These are phyloP conservation scores for Clanis bilineata DNA, from an alignment of 2,888 invertebrate genomes.

Conservation along the genomic window DNA sequence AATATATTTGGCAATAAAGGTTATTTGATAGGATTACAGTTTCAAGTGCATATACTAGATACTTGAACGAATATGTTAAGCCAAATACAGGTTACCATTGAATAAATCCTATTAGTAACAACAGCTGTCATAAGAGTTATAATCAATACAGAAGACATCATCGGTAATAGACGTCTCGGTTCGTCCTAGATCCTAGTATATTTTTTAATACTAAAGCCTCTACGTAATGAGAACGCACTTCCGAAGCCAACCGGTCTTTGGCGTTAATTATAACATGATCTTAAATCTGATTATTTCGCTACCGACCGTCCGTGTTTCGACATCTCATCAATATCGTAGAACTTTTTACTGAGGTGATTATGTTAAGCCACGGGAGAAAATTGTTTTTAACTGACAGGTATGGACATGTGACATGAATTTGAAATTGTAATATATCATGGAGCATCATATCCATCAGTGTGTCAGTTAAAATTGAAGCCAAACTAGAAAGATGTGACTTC, in stretches of 20 bases:
- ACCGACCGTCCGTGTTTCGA: constrained; percentile 66
- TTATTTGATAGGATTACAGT: neutral
- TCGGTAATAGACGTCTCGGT: constrained; percentile 4
- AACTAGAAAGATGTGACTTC: neutral
- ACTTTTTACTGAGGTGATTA: constrained; percentile 60
- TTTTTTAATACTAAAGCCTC: constrained; percentile 61
- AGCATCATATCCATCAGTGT: neutral
- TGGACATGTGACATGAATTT: neutral
- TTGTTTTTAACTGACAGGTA: neutral
- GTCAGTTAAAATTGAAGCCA: neutral
- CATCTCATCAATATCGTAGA: constrained; percentile 68
- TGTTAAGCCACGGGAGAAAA: constrained; percentile 34
- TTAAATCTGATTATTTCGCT: constrained; percentile 73
- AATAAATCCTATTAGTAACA: neutral
- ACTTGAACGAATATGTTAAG: neutral
- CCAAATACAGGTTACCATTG: neutral
- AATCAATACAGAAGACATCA: neutral
- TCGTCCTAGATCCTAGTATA: constrained; percentile 47
- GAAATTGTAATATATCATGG: neutral
- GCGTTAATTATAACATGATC: constrained; percentile 75
- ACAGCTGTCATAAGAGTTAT: neutral
- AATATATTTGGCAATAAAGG: neutral
- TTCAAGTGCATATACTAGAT: neutral
- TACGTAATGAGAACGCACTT: constrained; percentile 74
- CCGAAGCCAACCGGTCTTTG: constrained; percentile 68